Evolutionary conservation across 2,113 vertebrate species (phyloP), one percentile per base, ranked within the genome.

Genomic region (Sphaerodactylus townsendi): DNA sequence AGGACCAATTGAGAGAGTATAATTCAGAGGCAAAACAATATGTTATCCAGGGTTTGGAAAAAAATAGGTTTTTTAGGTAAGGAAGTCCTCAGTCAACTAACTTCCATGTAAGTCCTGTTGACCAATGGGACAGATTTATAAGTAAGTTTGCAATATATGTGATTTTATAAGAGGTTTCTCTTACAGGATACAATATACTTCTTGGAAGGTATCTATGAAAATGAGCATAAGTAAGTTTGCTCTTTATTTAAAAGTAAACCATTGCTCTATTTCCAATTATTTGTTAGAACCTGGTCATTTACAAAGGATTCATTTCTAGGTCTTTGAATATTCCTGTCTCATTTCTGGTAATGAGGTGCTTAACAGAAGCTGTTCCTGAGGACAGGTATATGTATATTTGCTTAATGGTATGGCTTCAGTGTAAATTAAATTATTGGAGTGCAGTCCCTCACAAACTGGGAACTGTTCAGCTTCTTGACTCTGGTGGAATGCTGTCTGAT

Each of bases 281-380:
- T 88, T 28, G 2, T 73, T 30, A 41, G 1, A 39, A 13, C 8
- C 59, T 28, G 46, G 6, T 59, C 25, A 39, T 94, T 46, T 87
- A 13, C 21, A 1, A 23, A 9, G 35, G 74, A 44, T 80, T 89
- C 41, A 1, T 79, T 90, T 89, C 48, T 88, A 98, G 97, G 65
- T 86, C 89, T 2, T 64, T 90, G 66, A 94, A 96, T 77, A 94
- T 93, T 3, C 91, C 95, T 0, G 76, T 97, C 28, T 96, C 97
- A 10, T 82, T 96, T 71, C 89, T 99, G 71, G 97, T 97, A 41
- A 91, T 99, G 88, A 95, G 97, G 94, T 97, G 97, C 92, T 97
- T 99, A 92, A 99, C 98, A 50, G 99, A 99, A 95, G 98, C 98
- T 87, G 95, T 99, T 84, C 99, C 99, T 21, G 99, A 99, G 92